Conservation (phyloP, 1,140 invertebrate genomes). For the Mamestra configurata region DNA sequence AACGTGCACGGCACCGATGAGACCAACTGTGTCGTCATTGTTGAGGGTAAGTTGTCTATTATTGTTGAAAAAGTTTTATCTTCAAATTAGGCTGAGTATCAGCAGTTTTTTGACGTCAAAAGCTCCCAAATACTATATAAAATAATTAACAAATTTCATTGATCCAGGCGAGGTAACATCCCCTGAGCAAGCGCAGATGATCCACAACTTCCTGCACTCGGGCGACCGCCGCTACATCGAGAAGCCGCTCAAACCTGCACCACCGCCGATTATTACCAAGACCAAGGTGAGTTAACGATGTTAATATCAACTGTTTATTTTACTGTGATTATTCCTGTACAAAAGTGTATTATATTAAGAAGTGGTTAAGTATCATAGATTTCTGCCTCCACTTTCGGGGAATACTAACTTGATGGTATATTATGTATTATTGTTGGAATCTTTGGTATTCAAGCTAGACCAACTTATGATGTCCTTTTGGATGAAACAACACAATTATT, state of each 20-base stretch:
- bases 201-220: conserved; percentile 95
- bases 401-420: too few relatives aligned
- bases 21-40: conserved; percentile 98
- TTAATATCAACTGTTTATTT: not conserved
- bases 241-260: conserved; percentile 93
- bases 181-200: conserved; percentile 93
- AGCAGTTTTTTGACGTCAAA: too few relatives aligned
- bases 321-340: not conserved
- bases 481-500: too few relatives aligned
- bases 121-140: too few relatives aligned
- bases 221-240: conserved; percentile 95
- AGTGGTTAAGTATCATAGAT: too few relatives aligned
- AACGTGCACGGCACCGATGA: conserved; percentile 98
- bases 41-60: conserved; percentile 93
- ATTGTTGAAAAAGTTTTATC: too few relatives aligned
- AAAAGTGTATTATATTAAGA: not conserved
- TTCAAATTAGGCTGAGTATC: too few relatives aligned
- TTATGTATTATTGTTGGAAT: too few relatives aligned
- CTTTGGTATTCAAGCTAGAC: too few relatives aligned
- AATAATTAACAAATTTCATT: not conserved
- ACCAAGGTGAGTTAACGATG: conserved; percentile 80
- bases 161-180: conserved; percentile 91
- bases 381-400: too few relatives aligned
- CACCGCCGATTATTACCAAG: conserved; percentile 91
- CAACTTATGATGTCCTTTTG: too few relatives aligned